Evolutionary conservation across 2,797 vertebrate genomes (phyloP), one percentile per base, ranked within the genome.

Genomic region (Coregonus ussuriensis): DNA sequence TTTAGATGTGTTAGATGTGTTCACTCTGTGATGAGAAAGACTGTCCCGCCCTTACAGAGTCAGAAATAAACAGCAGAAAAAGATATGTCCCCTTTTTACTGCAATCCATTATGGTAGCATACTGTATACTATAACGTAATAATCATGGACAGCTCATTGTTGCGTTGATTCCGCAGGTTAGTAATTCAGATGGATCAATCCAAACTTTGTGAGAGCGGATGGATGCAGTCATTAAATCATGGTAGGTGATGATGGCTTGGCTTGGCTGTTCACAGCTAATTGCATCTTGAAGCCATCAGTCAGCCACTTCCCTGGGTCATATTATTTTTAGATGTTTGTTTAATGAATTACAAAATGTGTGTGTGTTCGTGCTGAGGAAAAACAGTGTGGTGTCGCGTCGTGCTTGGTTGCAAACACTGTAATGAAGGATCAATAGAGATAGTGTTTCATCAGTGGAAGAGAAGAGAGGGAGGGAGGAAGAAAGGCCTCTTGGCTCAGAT

Each of bases 261-360:
- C 56, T 59, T 71, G 76, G 78, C 82, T 78, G 74, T 73, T 76
- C 77, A 67, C 72, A 33, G 51, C 84, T 89, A 89, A 89, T 91
- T 88, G 83, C 82, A 71, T 88, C 84, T 87, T 87, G 63, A 89
- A 89, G 85, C 83, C 79, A 84, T 80, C 25, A 62, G 72, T 77
- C 74, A 74, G 74, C 70, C 31, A 37, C 78, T 82, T 87, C 79
- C 59, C 14, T 41, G 59, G 83, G 78, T 72, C 33, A 35, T 79
- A 70, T 77, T 82, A 85, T 81, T 72, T 73, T 83, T 74, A 62
- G 76, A 47, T 16, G 33, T 88, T 87, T 81, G 31, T 82, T 81
- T 31, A 82, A 89, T 89, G 83, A 87, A 77, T 84, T 69, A 75
- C 81, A 87, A 86, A 88, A 75, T 83, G 86, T 72, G 31, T 74